Percentiles rank a stretch among this genome's conserved stretches.
Evolutionary conservation across 2,113 vertebrate species (phyloP).

Genomic region (Drymodes brunneopygia): DNA sequence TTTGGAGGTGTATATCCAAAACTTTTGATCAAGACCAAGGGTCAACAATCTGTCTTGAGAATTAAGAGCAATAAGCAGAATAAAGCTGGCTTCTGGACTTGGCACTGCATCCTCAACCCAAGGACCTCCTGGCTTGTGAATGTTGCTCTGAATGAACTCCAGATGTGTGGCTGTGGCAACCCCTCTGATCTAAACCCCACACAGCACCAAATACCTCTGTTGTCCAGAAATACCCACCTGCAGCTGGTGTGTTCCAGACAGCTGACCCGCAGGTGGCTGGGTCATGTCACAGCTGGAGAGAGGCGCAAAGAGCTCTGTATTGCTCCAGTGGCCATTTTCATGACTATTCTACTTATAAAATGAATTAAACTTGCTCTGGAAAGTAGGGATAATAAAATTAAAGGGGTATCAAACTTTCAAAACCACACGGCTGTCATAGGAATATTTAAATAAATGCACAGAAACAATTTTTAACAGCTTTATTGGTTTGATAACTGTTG

Average conservation of each 20-base stretch:
- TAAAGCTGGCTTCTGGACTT: not conserved
- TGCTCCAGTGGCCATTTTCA: not conserved
- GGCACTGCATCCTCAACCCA: not conserved
- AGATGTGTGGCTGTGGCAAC: rapidly evolving
- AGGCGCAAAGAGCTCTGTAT: rapidly evolving
- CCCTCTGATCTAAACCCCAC: not conserved
- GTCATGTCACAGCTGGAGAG: not conserved
- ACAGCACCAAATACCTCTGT: not conserved
- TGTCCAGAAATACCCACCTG: not conserved
- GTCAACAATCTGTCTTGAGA: not conserved
- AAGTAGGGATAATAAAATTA: not conserved
- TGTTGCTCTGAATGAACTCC: not conserved
- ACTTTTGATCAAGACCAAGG: not conserved
- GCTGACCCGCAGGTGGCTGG: not conserved
- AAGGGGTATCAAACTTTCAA: not conserved
- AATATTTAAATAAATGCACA: not conserved
- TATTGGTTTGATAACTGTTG: slow-evolving; percentile 64
- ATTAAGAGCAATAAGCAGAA: not conserved
- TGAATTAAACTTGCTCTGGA: not conserved
- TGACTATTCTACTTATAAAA: not conserved
- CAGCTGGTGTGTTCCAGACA: not conserved
- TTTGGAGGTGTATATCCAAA: not conserved
- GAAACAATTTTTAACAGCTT: slow-evolving; percentile 46
- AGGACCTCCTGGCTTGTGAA: not conserved
- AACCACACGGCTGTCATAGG: not conserved